Base-by-base conservation (phyloP, 2,888 invertebrate species). In the Ichneumoninae sp. region DNA sequence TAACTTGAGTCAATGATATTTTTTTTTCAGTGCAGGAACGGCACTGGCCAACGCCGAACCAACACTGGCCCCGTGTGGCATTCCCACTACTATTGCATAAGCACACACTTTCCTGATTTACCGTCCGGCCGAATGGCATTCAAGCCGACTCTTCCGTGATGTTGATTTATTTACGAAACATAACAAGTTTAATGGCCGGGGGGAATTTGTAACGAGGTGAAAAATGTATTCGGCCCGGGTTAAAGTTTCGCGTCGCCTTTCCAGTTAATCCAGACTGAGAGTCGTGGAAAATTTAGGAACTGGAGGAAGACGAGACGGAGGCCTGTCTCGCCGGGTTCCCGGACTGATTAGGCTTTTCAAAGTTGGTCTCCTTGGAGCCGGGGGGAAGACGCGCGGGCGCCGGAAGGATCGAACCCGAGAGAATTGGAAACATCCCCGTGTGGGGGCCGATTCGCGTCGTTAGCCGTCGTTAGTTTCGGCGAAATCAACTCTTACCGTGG, bases 301-400 rank as follows among this genome's bases (percentile, higher is more conserved):
- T n/a, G n/a, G 44, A 70, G 74, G 44, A 62, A 44, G 62, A 52
- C 36, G 60, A 62, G 60, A 74, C 57, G 36, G 4, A 69, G 52
- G 60, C 72, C 74, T 78, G 68, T 80, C 70, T 57, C 71, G 47
- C 57, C 65, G 75, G 79, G 70, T 69, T 62, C 69, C 75, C 40
- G 71, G 71, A 66, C 76, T 83, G 83, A 80, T 83, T 83, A 83
- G 70, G 70, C 80, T 79, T 80, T 83, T 80, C 66, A 80, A 80
- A 83, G 65, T 83, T 83, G 54, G 66, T 68, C 83, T 62, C 54
- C 79, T 69, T 44, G 13, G 36, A 71, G 75, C 36, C 26, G 40
- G 60, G 70, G 40, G 74, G 66, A 44, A 62, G 22, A 57, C 33
- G 54, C 44, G n/a, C 74, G 44, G 77, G 71, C 54, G 75, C 30